Conservation (phyloP, 1,140 invertebrate species). For the Battus philenor region DNA sequence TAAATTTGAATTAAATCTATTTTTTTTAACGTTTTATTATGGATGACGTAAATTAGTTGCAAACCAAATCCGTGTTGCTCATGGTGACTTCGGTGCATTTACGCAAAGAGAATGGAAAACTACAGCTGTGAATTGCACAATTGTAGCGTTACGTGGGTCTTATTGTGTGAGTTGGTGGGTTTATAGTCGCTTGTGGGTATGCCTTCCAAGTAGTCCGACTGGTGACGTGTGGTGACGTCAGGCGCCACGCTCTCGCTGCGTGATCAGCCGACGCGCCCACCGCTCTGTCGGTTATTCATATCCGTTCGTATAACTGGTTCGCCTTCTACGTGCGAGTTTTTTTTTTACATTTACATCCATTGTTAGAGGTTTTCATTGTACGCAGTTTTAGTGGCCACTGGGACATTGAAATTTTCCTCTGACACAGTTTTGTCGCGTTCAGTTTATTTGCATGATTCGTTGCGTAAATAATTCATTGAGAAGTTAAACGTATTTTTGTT, state of each 20-base stretch:
- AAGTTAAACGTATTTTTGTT: too few species aligned
- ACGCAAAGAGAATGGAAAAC: constrained; percentile 57
- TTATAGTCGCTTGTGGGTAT: constrained; percentile 16
- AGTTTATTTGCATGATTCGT: too few species aligned
- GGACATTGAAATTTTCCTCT: background rate
- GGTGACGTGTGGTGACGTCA: constrained; percentile 41
- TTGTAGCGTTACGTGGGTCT: constrained; percentile 20
- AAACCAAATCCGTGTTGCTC: constrained; percentile 18
- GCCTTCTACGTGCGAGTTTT: constrained; percentile 1
- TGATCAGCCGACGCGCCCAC: constrained; percentile 27
- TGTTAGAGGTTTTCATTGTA: background rate
- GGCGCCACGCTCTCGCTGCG: constrained; percentile 23
- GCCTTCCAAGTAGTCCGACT: constrained; percentile 20
- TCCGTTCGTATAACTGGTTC: constrained; percentile 12
- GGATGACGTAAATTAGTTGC: constrained; percentile 20
- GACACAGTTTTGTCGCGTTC: too few species aligned
- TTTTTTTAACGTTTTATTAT: background rate
- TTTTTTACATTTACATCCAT: constrained; percentile 5
- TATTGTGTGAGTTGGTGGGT: constrained; percentile 26
- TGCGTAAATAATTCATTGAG: too few species aligned
- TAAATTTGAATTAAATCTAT: background rate
- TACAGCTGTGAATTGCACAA: constrained; percentile 38
- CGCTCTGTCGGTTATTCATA: background rate
- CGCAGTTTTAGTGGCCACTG: background rate
- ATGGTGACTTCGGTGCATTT: constrained; percentile 21